Conservation (phyloP, 1,140 invertebrate species). For the Macrostomum lignano region DNA sequence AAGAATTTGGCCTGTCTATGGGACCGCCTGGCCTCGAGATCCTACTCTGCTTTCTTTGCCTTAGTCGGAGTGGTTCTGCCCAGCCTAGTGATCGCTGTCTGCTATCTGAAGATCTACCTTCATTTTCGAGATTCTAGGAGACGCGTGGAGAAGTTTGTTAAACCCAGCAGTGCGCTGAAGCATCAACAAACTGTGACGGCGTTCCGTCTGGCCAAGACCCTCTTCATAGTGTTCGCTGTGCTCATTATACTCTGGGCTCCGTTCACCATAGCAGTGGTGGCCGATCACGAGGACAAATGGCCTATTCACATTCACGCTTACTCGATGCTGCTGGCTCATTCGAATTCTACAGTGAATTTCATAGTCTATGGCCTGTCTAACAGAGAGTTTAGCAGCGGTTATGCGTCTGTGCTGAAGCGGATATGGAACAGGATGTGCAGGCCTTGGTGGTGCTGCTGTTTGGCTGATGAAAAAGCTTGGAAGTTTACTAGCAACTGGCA, state of each 20-base stretch:
- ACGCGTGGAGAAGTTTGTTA: no score
- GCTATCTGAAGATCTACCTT: constrained; percentile 9
- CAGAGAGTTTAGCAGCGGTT: constrained; percentile 10
- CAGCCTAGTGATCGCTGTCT: constrained; percentile 11
- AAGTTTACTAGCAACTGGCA: no score
- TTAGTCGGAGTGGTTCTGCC: constrained; percentile 12
- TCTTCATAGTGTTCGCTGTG: constrained; percentile 15
- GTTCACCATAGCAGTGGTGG: constrained; percentile 14
- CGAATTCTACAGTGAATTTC: constrained; percentile 16
- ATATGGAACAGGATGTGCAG: no score
- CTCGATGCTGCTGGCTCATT: constrained; percentile 16
- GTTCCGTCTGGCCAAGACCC: constrained; percentile 12
- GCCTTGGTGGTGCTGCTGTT: no score
- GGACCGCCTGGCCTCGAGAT: constrained; percentile 14
- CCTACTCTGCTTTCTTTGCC: constrained; percentile 16
- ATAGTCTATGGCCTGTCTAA: constrained; percentile 14
- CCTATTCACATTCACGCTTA: constrained; percentile 14
- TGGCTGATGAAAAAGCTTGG: no score
- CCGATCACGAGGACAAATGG: constrained; percentile 13
- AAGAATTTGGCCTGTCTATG: constrained; percentile 17
- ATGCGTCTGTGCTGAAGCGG: no score
- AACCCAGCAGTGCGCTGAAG: no score
- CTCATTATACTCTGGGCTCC: constrained; percentile 20
- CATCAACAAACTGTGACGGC: no score
- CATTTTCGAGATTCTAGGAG: background rate